These are phyloP conservation scores for Caenorhabditis zanzibari DNA, from an alignment of 2,888 invertebrate species.

Conservation along the genomic window DNA sequence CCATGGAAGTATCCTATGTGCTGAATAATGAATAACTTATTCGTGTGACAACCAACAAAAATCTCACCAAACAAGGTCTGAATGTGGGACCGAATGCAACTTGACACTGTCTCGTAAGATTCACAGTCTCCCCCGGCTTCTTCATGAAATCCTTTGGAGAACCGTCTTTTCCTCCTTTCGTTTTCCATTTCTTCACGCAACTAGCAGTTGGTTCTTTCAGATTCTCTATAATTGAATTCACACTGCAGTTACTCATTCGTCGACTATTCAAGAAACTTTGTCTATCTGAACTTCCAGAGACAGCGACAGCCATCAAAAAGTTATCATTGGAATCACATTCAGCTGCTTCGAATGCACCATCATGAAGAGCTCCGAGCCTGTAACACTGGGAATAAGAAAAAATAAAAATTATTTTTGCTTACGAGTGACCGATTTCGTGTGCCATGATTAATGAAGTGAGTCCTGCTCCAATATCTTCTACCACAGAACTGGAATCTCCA, in stretches of 20 bases:
- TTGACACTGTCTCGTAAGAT: slow-evolving; percentile 77
- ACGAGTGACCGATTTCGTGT: slow-evolving; percentile 82
- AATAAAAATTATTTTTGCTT: not conserved
- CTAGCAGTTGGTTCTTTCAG: slow-evolving; percentile 59
- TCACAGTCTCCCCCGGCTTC: slow-evolving; percentile 74
- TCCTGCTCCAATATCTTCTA: slow-evolving; percentile 82
- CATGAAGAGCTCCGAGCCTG: slow-evolving; percentile 81
- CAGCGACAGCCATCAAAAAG: slow-evolving; percentile 76
- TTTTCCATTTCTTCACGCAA: slow-evolving; percentile 67
- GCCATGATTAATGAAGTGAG: slow-evolving; percentile 82
- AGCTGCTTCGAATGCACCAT: slow-evolving; percentile 73
- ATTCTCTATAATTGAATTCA: slow-evolving; percentile 66
- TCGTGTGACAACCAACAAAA: no score
- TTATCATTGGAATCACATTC: slow-evolving; percentile 75
- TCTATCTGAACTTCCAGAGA: slow-evolving; percentile 55
- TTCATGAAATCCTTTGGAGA: slow-evolving; percentile 39
- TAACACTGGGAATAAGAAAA: not conserved
- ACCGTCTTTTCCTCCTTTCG: slow-evolving; percentile 8
- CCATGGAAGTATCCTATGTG: slow-evolving; percentile 72
- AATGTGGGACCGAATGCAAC: slow-evolving; percentile 80
- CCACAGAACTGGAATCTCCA: slow-evolving; percentile 80
- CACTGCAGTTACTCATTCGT: slow-evolving; percentile 66
- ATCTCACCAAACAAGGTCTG: slow-evolving; percentile 75
- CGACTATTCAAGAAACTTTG: slow-evolving; percentile 67
- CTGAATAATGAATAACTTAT: slow-evolving; percentile 55